phyloP scores from a whole-genome alignment of 2,797 vertebrate species.

The Muraenolepis orangiensis region DNA sequence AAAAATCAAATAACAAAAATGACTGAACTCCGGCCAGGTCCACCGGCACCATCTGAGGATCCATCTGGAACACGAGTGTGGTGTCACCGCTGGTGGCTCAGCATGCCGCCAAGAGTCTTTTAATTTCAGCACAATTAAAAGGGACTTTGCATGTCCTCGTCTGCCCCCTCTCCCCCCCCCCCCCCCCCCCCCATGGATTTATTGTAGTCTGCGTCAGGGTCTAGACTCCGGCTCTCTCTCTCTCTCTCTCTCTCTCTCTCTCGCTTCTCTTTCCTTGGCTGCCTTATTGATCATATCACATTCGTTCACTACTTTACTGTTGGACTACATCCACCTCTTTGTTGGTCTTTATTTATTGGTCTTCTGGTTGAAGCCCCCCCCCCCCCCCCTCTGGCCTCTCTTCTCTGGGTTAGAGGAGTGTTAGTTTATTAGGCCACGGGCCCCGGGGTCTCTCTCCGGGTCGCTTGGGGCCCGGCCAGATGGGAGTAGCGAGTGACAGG shows the following conservation, averaged over 20 bases:
- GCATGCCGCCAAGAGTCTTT: constrained; percentile 59
- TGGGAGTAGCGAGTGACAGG: constrained; percentile 73
- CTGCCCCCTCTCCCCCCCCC: constrained; percentile 52
- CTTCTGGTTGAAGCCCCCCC: constrained; percentile 25
- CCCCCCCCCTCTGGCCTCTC: constrained; percentile 36
- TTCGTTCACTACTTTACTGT: constrained; percentile 8
- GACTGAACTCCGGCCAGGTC: constrained; percentile 58
- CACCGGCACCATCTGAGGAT: constrained; percentile 70
- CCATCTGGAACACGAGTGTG: constrained; percentile 74
- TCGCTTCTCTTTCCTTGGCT: constrained; percentile 7
- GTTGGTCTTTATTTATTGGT: constrained; percentile 8
- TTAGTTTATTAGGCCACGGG: constrained; percentile 65
- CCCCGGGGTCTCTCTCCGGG: constrained; percentile 61
- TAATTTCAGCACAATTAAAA: constrained; percentile 83
- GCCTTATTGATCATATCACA: not conserved
- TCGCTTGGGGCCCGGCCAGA: constrained; percentile 55
- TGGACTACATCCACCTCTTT: constrained; percentile 5
- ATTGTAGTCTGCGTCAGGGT: constrained; percentile 21
- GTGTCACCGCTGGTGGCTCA: constrained; percentile 71
- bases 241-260: too few relatives aligned
- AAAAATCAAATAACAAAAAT: constrained; percentile 67
- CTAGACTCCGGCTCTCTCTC: constrained; percentile 16
- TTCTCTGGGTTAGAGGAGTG: constrained; percentile 43
- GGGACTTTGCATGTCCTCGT: constrained; percentile 68
- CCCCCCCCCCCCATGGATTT: constrained; percentile 59